Percentiles rank a stretch among this genome's conserved stretches.
Evolutionary conservation across 2,113 vertebrate species (phyloP).

Genomic region (Dromas ardeola): DNA sequence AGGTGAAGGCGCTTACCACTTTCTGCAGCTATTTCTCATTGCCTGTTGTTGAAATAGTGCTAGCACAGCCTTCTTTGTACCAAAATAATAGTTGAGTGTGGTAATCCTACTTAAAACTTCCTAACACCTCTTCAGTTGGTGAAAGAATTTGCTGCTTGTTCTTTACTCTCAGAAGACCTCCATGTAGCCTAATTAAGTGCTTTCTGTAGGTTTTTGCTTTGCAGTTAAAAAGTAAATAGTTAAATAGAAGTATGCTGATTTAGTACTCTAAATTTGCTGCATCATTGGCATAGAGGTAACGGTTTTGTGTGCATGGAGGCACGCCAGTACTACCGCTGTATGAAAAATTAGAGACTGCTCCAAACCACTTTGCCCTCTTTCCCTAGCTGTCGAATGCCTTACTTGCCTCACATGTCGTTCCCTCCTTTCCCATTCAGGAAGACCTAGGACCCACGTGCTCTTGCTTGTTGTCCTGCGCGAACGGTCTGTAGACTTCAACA

Average conservation of each 20-base stretch:
- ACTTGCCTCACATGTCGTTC: not conserved
- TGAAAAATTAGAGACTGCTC: not conserved
- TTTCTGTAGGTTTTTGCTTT: not conserved
- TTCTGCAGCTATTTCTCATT: not conserved
- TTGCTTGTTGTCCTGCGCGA: not conserved
- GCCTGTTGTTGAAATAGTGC: not conserved
- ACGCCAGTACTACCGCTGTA: not conserved
- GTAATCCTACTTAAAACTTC: not conserved
- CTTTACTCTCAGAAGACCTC: not conserved
- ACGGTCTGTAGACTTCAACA: not conserved
- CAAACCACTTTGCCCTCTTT: not conserved
- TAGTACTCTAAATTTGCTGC: not conserved
- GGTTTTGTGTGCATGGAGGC: not conserved
- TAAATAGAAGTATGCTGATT: not conserved
- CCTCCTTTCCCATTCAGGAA: not conserved
- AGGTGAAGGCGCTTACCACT: slow-evolving; percentile 10
- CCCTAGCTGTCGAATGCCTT: not conserved
- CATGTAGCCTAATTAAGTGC: not conserved
- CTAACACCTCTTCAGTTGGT: not conserved
- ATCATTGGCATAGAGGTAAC: not conserved
- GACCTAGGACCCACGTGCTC: not conserved
- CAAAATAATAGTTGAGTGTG: not conserved
- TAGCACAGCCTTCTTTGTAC: not conserved
- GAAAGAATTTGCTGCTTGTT: not conserved
- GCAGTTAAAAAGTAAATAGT: not conserved